Evolutionary conservation across 2,113 vertebrate species (phyloP), one percentile per base, ranked within the genome.

Genomic region (Lanius collurio): DNA sequence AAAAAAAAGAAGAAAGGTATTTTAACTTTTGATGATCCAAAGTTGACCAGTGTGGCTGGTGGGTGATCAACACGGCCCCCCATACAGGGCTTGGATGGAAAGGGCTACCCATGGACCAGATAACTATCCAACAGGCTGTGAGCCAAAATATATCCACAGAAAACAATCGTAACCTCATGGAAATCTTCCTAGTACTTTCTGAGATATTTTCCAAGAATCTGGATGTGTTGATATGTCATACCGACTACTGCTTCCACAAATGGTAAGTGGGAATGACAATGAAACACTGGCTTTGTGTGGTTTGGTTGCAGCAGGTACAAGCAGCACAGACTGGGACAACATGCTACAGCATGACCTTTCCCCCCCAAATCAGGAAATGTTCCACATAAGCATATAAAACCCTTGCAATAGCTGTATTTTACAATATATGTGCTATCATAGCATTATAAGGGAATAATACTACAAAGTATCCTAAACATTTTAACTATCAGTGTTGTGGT

Each of bases 381-480:
- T 64, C 74, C 69, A 46, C 47, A 39, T 13, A 59, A 90, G 41
- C 69, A 82, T 5, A 70, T 20, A 88, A 91, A 94, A 13, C 15
- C 74, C 22, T 55, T 41, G 13, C 44, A 75, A 23, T 8, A 42
- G 16, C 28, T 76, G 35, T 83, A 68, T 83, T 89, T 93, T 63
- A 93, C 68, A 83, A 52, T 13, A 24, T 11, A 75, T 0, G 4
- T 31, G 55, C 85, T 71, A 93, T 55, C 75, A 44, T 41, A 41
- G n/a, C 31, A 41, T 31, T 67, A 8, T 30, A 64, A 80, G 63
- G 69, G 44, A 83, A 80, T n/a, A 93, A 89, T 13, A 69, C 87
- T 46, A 70, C 42, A 23, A 90, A 95, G 82, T 33, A 71, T 5
- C 73, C 35, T 77, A 62, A 91, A 95, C 93, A 18, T 94, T 80